Base-by-base conservation (phyloP, 2,888 invertebrate species). In the Cerceris ruficornis region DNA sequence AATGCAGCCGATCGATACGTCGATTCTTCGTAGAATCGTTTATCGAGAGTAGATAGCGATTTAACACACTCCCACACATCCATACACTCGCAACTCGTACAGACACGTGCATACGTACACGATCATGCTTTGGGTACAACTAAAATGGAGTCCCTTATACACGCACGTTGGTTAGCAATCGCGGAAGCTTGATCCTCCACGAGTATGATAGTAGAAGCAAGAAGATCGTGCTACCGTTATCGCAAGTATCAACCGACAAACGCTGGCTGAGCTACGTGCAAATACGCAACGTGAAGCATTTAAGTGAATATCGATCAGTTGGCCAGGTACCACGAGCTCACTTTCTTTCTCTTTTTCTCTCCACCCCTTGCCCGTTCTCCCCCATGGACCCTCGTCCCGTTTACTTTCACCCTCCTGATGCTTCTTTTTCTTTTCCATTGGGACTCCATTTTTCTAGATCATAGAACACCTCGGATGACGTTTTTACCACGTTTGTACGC, bases 1-100 rank as follows among this genome's bases (percentile, higher is more conserved):
- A 77, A 80, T 79, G 77, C 77, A 80, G 80, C 75, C 73, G 79
- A 76, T 83, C 86, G 86, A 86, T 83, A 80, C 77, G 83, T 83
- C 81, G 83, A 80, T 73, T 50, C 70, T 72, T 55, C 46, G 46
- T 50, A 41, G 57, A 72, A 72, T 65, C 67, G 54, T 64, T 70
- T 60, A 69, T 79, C 61, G 69, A 72, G 66, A 28, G 15, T 74
- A 75, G 77, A 75, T 71, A 80, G 50, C 65, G 76, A 57, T 61
- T 69, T 72, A 71, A 75, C 58, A 43, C 66, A 67, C 57, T 50
- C 15, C 62, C 14, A 39, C 15, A n/a, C 50, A 50, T n/a, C 6
- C 49, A 17, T 14, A 15, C 64, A n/a, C 0, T 54, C 60, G 7
- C 52, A 17, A 54, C 15, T 68, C 49, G n/a, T 6, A 17, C 49